Base-by-base conservation (phyloP, 2,888 invertebrate species). In the Spodoptera exigua region DNA sequence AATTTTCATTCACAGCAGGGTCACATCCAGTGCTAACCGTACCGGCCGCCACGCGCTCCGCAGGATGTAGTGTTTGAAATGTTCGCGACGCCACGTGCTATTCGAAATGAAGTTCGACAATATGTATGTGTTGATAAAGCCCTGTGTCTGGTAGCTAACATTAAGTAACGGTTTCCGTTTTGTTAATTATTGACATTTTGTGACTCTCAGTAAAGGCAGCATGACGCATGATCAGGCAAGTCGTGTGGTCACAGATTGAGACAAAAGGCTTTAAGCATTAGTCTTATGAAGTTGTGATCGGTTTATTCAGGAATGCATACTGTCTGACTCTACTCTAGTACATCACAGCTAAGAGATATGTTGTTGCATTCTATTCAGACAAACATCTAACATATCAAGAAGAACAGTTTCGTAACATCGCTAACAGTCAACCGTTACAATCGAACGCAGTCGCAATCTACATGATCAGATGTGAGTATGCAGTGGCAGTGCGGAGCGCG, bases 21-120 rank as follows among this genome's bases (percentile, higher is more conserved):
- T 77, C 77, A 90, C 90, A 92, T 88, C 84, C 88, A 91, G 84
- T 87, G 86, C 88, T 84, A 82, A 76, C 78, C 78, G 81, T 83
- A 84, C 85, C 85, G 76, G 80, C 76, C 82, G 76, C 91, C 90
- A 89, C 92, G 93, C 93, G 87, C 90, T 92, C 92, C 93, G 91
- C 93, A 89, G 73, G 64, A 74, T 81, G 82, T 79, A 66, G 73
- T 81, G 82, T 79, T 79, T 68, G 57, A 70, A 74, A 86, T 87
- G 87, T 79, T 79, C 75, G 78, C 80, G 81, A 83, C 62, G 66
- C 65, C 55, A 61, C 55, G 74, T 79, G 79, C 68, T 66, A 43
- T 72, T 70, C 81, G 71, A 78, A 83, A 82, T 74, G 51, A 77
- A 66, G 73, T 40, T 57, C 37, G 59, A 78, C 55, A 49, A 66